A percentile compares a stretch with the other conserved stretches of the same genome.
Evolutionary conservation across 2,888 invertebrate species (phyloP).

Genomic region (Catocala fraxini): DNA sequence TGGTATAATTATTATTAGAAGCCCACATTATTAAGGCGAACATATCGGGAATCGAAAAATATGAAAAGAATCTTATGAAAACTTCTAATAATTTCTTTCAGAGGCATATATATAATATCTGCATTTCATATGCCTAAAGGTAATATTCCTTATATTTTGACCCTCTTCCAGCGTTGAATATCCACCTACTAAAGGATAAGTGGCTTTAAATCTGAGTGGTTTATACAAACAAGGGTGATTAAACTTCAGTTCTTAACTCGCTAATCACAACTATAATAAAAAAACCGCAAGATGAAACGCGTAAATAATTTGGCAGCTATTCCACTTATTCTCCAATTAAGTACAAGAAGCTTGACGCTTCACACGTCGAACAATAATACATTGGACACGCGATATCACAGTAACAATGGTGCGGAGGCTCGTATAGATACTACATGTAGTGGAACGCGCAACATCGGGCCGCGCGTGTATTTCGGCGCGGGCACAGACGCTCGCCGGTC

Average conservation of each 20-base stretch:
- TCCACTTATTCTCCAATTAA: not conserved
- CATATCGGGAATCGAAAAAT: too few relatives aligned
- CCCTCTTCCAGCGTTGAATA: too few relatives aligned
- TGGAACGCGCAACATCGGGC: constrained; percentile 21
- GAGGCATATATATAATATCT: too few relatives aligned
- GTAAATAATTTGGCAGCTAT: not conserved
- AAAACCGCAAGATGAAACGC: not conserved
- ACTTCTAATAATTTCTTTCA: too few relatives aligned
- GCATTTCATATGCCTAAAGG: too few relatives aligned
- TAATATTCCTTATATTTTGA: too few relatives aligned
- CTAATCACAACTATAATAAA: not conserved
- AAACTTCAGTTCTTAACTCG: not conserved
- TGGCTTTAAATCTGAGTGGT: too few relatives aligned
- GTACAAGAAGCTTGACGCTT: not conserved
- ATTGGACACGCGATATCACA: constrained; percentile 24
- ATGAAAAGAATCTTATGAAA: too few relatives aligned
- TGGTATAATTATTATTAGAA: too few relatives aligned
- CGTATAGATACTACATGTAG: constrained; percentile 23
- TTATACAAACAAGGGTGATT: too few relatives aligned
- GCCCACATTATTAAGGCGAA: too few relatives aligned
- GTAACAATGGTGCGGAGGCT: constrained; percentile 12
- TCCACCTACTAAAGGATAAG: too few relatives aligned
- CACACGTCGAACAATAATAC: constrained; percentile 12
- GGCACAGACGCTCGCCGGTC: constrained; percentile 48
- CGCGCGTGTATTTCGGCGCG: constrained; percentile 46